A percentile compares a stretch with the other conserved stretches of the same genome.
These are phyloP conservation scores for Eulemur mongoz DNA, from an alignment of 2,797 vertebrate species.

Conservation along the genomic window DNA sequence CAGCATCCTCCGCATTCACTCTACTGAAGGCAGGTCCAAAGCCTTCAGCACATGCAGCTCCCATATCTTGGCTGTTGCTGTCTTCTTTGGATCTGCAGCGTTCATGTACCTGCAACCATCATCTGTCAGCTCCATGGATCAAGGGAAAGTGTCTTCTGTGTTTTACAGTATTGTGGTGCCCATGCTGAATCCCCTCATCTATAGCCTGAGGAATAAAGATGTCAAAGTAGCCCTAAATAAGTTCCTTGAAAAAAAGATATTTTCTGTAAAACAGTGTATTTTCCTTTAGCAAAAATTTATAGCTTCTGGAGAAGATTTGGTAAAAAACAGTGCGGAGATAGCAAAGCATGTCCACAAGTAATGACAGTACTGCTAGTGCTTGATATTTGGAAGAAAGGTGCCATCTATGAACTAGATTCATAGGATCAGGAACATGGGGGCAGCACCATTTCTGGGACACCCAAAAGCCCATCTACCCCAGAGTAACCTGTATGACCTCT, in stretches of 20 bases:
- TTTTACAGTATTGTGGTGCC: slow-evolving; percentile 52
- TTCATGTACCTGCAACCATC: slow-evolving; percentile 45
- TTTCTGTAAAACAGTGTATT: neutral
- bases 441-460: neutral
- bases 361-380: neutral
- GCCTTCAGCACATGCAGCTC: slow-evolving; percentile 55
- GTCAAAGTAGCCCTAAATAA: slow-evolving; percentile 36
- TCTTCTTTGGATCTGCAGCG: slow-evolving; percentile 36
- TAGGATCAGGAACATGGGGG: too few relatives aligned
- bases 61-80: neutral
- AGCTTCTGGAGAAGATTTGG: neutral
- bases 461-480: neutral
- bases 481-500: neutral
- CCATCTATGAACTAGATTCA: neutral
- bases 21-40: neutral
- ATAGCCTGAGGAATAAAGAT: slow-evolving; percentile 46
- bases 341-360: neutral
- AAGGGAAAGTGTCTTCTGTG: slow-evolving; percentile 45
- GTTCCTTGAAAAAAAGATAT: neutral
- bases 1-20: neutral
- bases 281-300: neutral
- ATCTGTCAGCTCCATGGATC: slow-evolving; percentile 17
- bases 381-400: neutral
- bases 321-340: too few relatives aligned
- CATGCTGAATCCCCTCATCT: slow-evolving; percentile 38